Percentiles rank a stretch among this genome's conserved stretches.
Evolutionary conservation across 1,140 invertebrate genomes (phyloP).

Genomic region (Psix sp.): DNA sequence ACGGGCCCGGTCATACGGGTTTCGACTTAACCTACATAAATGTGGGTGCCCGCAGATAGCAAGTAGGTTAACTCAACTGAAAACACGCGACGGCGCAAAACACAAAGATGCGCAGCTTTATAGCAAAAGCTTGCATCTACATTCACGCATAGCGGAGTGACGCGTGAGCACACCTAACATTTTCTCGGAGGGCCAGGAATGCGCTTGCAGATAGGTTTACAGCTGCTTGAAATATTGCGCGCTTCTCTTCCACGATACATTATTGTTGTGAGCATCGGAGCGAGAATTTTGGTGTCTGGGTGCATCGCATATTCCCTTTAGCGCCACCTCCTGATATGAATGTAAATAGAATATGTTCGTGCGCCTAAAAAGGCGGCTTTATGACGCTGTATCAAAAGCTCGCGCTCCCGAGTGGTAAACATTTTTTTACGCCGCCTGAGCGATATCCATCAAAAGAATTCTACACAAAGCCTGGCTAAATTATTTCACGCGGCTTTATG

Average conservation of each 20-base stretch:
- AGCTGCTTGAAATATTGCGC: constrained; percentile 74
- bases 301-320: constrained; percentile 64
- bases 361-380: constrained; percentile 66
- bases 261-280: constrained; percentile 74
- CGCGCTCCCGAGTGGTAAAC: constrained; percentile 34
- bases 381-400: constrained; percentile 67
- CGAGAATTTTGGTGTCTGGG: constrained; percentile 74
- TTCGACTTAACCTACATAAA: neutral
- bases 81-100: constrained; percentile 12
- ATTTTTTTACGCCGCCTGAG: constrained; percentile 19
- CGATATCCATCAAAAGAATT: constrained; percentile 29
- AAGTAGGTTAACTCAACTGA: constrained; percentile 27
- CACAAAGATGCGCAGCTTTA: constrained; percentile 26
- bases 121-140: too few relatives aligned
- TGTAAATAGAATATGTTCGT: constrained; percentile 72
- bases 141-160: constrained; percentile 44
- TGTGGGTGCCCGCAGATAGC: neutral
- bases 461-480: constrained; percentile 18
- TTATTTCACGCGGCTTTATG: constrained; percentile 13
- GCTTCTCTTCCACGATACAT: constrained; percentile 72
- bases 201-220: constrained; percentile 57
- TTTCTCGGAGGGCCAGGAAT: constrained; percentile 52
- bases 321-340: constrained; percentile 67
- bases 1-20: too few relatives aligned
- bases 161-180: constrained; percentile 51